These are phyloP conservation scores for Chlamydotis undulata DNA, from an alignment of 2,113 vertebrate species.

Conservation along the genomic window DNA sequence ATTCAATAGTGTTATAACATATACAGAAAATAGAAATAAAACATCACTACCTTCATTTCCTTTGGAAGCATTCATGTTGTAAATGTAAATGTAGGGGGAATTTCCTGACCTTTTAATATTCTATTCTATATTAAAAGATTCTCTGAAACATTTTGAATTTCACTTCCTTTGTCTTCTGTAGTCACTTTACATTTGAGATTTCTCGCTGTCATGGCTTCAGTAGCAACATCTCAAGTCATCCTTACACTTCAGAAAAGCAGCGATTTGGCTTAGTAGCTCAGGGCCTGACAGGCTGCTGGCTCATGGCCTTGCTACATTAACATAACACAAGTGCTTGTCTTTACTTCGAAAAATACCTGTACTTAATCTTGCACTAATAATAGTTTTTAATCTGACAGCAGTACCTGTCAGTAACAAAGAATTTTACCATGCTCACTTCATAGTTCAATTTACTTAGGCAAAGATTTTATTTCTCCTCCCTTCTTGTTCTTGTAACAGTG, in stretches of 20 bases:
- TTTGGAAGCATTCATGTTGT: background rate
- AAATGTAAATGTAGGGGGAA: background rate
- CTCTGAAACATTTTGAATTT: background rate
- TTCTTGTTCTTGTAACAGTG: background rate
- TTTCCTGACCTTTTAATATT: background rate
- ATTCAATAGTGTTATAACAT: background rate
- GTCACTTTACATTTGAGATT: background rate
- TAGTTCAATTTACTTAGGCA: background rate
- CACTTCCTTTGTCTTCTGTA: background rate
- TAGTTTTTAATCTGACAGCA: background rate
- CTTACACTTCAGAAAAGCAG: background rate
- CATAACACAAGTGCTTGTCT: background rate
- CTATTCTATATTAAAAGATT: background rate
- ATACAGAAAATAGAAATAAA: background rate
- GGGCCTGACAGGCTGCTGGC: background rate
- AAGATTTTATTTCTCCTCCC: background rate
- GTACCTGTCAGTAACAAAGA: background rate
- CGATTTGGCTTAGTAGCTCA: background rate
- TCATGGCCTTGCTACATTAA: background rate
- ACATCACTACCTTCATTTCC: background rate
- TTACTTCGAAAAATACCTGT: background rate
- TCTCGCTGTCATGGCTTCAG: background rate
- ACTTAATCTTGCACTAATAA: background rate
- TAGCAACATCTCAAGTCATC: background rate
- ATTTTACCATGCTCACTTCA: rapidly evolving